Evolutionary conservation across 2,797 vertebrate species (phyloP), one percentile per base, ranked within the genome.

Genomic region (Galaxias olidus): DNA sequence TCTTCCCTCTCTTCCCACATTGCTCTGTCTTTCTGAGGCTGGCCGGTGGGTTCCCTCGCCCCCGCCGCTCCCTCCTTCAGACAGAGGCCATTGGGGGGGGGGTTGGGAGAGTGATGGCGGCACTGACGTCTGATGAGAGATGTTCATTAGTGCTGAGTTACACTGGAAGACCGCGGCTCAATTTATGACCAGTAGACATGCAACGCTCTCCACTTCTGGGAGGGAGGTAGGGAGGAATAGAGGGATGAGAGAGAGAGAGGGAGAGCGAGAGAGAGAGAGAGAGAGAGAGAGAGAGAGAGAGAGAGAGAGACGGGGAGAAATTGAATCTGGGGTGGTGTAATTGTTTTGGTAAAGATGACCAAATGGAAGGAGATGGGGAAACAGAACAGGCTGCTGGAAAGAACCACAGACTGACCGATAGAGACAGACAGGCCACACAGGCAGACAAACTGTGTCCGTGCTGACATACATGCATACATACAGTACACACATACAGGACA

Each of bases 181-280:
- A 78, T 84, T 73, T 80, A 80, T 78, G 63, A 71, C 51, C 63
- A 47, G 59, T 15, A 65, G 72, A 73, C 73, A 58, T 73, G 75
- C 68, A 62, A 61, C 48, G 47, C 63, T 71, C 59, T 19, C 65
- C 66, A 73, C 72, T 59, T 52, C 42, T 62, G 59, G 14, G 6
- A 17, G 15, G 61, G 40, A 3, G 59, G 17, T 44, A 66, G 20
- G 15, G 64, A 54, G 43, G 45, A 46, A 66, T 63, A 65, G 57
- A 43, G 6, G 0, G 8, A 41, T 42, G 54, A 68, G 20, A 68
- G 45, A 61, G 13, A 1, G 13, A 1, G 47, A 49, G 11, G 15
- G 14, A 49, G 10, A 47, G n/a, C 46, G 11, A 48, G 46, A 10
- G 13, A 49, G 47, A 49, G 13, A 15, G 4, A 17, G n/a, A 4